phyloP scores from a whole-genome alignment of 2,797 vertebrate species.

The Sphenodon punctatus region DNA sequence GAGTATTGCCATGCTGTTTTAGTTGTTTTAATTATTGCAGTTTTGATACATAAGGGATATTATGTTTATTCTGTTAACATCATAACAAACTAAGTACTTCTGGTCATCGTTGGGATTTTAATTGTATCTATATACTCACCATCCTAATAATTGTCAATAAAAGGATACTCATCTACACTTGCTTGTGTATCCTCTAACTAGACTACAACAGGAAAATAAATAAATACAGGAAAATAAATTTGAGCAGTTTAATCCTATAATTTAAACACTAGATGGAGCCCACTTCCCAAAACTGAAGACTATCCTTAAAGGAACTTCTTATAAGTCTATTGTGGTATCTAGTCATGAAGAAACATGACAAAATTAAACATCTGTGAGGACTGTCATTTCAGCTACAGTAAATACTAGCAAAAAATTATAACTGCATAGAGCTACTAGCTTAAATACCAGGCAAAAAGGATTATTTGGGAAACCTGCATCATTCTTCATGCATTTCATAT shows the following conservation, averaged over 20 bases:
- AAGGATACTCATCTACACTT: background rate
- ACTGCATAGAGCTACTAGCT: background rate
- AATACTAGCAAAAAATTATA: background rate
- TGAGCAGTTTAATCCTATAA: slow-evolving; percentile 20
- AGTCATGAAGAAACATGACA: slow-evolving; percentile 25
- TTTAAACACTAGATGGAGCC: slow-evolving; percentile 79
- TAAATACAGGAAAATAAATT: slow-evolving; percentile 19
- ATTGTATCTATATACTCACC: background rate
- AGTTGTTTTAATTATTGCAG: background rate
- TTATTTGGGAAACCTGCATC: background rate
- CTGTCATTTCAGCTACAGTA: background rate
- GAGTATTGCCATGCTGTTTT: background rate
- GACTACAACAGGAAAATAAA: slow-evolving; percentile 47
- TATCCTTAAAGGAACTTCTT: slow-evolving; percentile 26
- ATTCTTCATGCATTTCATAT: background rate
- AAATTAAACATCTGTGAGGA: slow-evolving; percentile 18
- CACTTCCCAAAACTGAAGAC: slow-evolving; percentile 55
- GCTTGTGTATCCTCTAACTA: slow-evolving; percentile 25
- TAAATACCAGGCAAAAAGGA: background rate
- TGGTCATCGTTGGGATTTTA: background rate
- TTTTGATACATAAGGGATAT: background rate
- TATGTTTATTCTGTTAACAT: background rate
- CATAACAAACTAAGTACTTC: background rate
- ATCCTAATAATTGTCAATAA: fast-evolving
- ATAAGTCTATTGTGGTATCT: background rate